These are phyloP conservation scores for Pteropus alecto DNA, from an alignment of 2,113 vertebrate genomes.

Conservation along the genomic window DNA sequence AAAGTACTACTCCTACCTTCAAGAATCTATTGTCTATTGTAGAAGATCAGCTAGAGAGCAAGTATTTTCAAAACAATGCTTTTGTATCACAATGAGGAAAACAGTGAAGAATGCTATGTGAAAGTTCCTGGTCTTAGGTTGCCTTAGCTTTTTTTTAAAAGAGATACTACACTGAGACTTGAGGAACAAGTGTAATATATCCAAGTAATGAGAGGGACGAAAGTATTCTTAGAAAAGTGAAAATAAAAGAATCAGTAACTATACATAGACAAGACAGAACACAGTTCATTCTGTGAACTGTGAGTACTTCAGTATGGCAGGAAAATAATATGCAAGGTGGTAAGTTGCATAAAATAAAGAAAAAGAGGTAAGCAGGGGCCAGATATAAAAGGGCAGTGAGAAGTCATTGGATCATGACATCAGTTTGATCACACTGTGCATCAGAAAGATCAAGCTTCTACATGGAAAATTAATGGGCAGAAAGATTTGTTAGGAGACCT, in stretches of 20 bases:
- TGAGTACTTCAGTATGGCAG: background rate
- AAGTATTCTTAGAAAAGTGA: background rate
- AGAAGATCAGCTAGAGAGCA: background rate
- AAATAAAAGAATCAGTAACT: background rate
- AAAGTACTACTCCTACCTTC: background rate
- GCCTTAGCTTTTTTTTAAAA: background rate
- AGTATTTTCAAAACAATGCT: background rate
- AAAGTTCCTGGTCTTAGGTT: background rate
- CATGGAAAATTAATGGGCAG: background rate
- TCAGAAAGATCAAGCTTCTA: background rate
- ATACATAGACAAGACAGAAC: background rate
- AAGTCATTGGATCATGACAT: background rate
- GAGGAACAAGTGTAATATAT: background rate
- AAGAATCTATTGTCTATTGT: background rate
- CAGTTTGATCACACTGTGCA: background rate
- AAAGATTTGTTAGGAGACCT: background rate
- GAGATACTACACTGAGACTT: background rate
- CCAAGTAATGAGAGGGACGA: background rate
- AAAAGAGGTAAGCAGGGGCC: background rate
- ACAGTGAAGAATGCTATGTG: background rate
- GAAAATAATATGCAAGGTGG: background rate
- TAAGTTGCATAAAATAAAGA: background rate
- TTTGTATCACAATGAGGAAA: background rate
- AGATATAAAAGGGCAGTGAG: background rate
- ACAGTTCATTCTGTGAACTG: background rate